phyloP scores from a whole-genome alignment of 2,888 invertebrate genomes.

The Mellilla xanthometata region DNA sequence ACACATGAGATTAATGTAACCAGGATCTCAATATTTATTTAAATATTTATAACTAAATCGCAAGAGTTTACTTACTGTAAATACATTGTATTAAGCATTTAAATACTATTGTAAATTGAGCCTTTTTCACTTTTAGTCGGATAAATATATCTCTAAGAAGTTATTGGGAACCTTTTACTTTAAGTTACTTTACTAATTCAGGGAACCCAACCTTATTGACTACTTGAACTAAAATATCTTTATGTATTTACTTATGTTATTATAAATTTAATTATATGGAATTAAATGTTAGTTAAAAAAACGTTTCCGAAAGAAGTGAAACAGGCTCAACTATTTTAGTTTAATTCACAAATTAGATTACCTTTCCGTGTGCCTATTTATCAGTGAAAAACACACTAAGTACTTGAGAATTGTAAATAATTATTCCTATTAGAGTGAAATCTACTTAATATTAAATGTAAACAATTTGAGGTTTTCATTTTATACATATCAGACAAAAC shows the following conservation, averaged over 20 bases:
- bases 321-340: slow-evolving; percentile 20
- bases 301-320: slow-evolving; percentile 6
- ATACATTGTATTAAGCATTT: slow-evolving; percentile 33
- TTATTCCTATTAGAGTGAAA: slow-evolving; percentile 38
- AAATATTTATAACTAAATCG: slow-evolving; percentile 62
- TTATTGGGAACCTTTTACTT: too few species aligned
- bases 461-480: slow-evolving; percentile 69
- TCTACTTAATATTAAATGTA: slow-evolving; percentile 31
- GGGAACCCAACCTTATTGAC: too few species aligned
- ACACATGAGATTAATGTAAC: slow-evolving; percentile 74
- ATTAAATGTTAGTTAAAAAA: neutral
- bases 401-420: slow-evolving; percentile 48
- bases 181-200: too few species aligned
- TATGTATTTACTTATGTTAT: too few species aligned
- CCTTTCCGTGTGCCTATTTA: slow-evolving; percentile 67
- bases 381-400: slow-evolving; percentile 50
- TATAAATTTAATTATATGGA: too few species aligned
- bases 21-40: slow-evolving; percentile 76
- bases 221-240: too few species aligned
- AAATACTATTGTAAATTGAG: slow-evolving; percentile 19
- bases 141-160: neutral
- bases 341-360: slow-evolving; percentile 34
- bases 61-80: slow-evolving; percentile 35
- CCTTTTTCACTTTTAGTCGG: slow-evolving; percentile 3
- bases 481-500: slow-evolving; percentile 77